Percentiles rank a stretch among this genome's conserved stretches.
These are phyloP conservation scores for Uloborus diversus DNA, from an alignment of 1,140 invertebrate genomes.

Conservation along the genomic window DNA sequence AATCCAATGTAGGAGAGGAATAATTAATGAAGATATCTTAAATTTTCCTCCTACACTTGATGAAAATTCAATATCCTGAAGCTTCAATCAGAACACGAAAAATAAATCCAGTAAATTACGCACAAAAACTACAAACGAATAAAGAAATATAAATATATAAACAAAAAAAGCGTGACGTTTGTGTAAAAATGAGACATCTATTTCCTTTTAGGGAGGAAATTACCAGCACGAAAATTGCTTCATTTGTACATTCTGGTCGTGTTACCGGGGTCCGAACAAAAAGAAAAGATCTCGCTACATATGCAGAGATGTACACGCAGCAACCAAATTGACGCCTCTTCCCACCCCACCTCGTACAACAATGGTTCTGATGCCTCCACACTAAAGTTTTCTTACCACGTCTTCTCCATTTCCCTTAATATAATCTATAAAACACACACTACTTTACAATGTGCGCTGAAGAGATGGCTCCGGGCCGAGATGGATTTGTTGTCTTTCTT, in stretches of 20 bases:
- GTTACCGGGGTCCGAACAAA: background rate
- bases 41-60: no score
- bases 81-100: no score
- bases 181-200: conserved; percentile 2
- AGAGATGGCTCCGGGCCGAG: background rate
- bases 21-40: no score
- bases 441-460: background rate
- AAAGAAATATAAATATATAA: no score
- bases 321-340: background rate
- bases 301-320: background rate
- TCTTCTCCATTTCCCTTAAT: conserved; percentile 37
- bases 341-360: conserved; percentile 2
- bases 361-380: background rate
- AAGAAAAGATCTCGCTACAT: background rate
- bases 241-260: conserved; percentile 11
- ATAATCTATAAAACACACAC: conserved; percentile 49
- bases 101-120: conserved; percentile 5
- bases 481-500: background rate
- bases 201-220: conserved; percentile 33
- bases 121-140: conserved; percentile 2
- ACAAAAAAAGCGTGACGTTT: conserved; percentile 3
- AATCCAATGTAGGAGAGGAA: no score
- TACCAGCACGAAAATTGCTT: conserved; percentile 18
- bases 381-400: conserved; percentile 35
- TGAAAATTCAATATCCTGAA: no score